Conservation (phyloP, 2,113 vertebrate species). For the Lophius piscatorius region DNA sequence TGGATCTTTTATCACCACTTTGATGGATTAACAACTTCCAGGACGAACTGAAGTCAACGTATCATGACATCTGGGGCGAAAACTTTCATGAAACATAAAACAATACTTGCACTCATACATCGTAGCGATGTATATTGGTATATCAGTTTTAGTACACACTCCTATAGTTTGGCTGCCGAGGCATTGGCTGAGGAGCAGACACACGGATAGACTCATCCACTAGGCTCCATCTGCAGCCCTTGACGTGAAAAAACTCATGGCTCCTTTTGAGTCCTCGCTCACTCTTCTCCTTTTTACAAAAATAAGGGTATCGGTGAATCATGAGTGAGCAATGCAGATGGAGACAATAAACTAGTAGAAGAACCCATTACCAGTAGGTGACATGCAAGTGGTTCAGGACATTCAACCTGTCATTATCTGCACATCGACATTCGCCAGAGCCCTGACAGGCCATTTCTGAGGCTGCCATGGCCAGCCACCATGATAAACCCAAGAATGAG, state of each 20-base stretch:
- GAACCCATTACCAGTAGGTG: conserved; percentile 80
- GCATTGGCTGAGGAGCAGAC: too few species aligned
- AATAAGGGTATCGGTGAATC: conserved; percentile 73
- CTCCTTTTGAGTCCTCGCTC: conserved; percentile 44
- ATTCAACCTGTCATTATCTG: conserved; percentile 79
- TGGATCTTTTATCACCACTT: too few species aligned
- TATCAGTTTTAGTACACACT: too few species aligned
- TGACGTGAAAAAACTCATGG: conserved; percentile 35
- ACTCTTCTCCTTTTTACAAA: conserved; percentile 60
- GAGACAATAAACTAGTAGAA: conserved; percentile 79
- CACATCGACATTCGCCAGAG: conserved; percentile 75
- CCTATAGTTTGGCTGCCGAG: too few species aligned
- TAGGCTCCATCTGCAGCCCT: conserved; percentile 50
- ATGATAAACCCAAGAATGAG: conserved; percentile 51
- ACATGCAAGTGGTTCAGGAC: conserved; percentile 73
- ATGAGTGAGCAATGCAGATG: conserved; percentile 75
- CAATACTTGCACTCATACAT: too few species aligned
- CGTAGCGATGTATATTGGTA: too few species aligned
- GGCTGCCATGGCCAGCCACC: conserved; percentile 59
- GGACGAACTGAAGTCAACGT: too few species aligned
- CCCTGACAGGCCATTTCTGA: conserved; percentile 76
- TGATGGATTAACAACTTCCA: too few species aligned
- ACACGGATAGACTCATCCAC: conserved; percentile 5
- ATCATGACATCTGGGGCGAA: too few species aligned
- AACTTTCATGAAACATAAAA: too few species aligned